phyloP scores from a whole-genome alignment of 2,113 vertebrate genomes.

The Albula goreensis region DNA sequence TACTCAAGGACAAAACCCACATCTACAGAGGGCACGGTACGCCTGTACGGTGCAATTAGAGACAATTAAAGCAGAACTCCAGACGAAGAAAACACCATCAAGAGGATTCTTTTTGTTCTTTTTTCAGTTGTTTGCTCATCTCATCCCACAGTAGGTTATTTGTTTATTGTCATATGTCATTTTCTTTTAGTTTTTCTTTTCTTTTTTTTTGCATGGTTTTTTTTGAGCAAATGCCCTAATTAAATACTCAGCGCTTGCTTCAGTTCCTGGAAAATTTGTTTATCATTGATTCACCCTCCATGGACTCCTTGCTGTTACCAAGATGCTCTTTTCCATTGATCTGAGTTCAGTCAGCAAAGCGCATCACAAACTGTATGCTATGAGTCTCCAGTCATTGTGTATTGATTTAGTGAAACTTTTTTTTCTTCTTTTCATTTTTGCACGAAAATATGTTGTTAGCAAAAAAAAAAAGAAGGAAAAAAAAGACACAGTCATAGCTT shows the following conservation, averaged over 20 bases:
- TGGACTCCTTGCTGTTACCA: constrained; percentile 62
- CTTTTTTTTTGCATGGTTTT: constrained; percentile 52
- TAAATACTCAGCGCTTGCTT: constrained; percentile 66
- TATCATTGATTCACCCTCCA: constrained; percentile 67
- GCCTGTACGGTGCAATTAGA: constrained; percentile 29
- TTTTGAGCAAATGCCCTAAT: constrained; percentile 65
- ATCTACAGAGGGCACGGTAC: constrained; percentile 15
- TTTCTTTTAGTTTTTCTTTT: constrained; percentile 19
- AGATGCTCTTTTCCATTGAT: constrained; percentile 71
- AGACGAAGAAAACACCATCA: too few species aligned
- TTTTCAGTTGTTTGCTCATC: too few species aligned
- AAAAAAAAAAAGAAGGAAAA: constrained; percentile 44
- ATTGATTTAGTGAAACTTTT: constrained; percentile 63
- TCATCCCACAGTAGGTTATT: too few species aligned
- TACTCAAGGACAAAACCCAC: constrained; percentile 17
- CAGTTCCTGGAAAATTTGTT: constrained; percentile 71
- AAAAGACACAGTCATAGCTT: constrained; percentile 31
- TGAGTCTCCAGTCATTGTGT: constrained; percentile 68
- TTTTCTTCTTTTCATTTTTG: constrained; percentile 55
- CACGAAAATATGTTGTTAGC: constrained; percentile 62
- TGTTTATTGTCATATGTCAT: not conserved
- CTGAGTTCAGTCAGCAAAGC: constrained; percentile 60
- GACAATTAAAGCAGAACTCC: too few species aligned
- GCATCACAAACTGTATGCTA: constrained; percentile 65
- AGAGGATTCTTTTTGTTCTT: too few species aligned